A percentile compares a stretch with the other conserved stretches of the same genome.
Conservation (phyloP, 2,113 vertebrate species). For the Catharus minimus region DNA sequence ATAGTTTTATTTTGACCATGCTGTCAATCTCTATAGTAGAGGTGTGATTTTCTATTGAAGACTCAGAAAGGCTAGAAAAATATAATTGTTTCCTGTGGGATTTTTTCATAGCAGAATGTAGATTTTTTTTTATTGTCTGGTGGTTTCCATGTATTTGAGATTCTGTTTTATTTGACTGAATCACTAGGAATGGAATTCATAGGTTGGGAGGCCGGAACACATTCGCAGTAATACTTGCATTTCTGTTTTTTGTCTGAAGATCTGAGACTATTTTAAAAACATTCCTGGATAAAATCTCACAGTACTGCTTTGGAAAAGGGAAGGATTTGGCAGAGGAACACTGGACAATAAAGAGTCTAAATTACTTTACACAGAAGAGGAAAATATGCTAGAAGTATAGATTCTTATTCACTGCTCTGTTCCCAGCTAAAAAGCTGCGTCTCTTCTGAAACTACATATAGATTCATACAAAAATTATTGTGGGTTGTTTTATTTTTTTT, state of each 20-base stretch:
- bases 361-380: not conserved
- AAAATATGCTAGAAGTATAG: not conserved
- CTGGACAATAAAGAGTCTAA: not conserved
- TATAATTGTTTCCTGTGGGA: conserved; percentile 35
- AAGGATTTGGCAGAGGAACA: not conserved
- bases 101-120: not conserved
- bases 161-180: conserved; percentile 27
- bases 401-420: not conserved
- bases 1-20: not conserved
- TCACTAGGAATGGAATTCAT: not conserved
- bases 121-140: not conserved
- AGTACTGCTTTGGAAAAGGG: not conserved
- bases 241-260: not conserved
- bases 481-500: accelerated
- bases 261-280: not conserved
- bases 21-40: not conserved
- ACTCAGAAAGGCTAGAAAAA: conserved; percentile 21
- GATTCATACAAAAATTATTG: not conserved
- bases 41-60: not conserved
- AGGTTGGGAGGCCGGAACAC: not conserved
- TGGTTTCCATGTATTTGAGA: not conserved
- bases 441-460: not conserved
- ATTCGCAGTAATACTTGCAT: not conserved
- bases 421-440: not conserved
- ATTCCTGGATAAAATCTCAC: not conserved